phyloP scores from a whole-genome alignment of 2,113 vertebrate genomes.

The Oreochromis aureus region DNA sequence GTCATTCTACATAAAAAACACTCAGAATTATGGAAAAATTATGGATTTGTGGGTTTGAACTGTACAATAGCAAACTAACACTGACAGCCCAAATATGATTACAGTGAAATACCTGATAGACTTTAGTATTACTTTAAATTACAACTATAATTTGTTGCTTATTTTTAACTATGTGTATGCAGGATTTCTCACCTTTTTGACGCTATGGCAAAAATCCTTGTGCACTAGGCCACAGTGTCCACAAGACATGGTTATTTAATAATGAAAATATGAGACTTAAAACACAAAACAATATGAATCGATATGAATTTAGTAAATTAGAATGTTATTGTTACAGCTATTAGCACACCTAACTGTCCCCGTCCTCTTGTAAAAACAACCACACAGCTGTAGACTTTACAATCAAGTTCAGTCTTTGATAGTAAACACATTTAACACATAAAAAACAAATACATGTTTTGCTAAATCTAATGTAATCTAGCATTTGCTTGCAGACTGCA shows the following conservation, averaged over 20 bases:
- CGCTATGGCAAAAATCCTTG: not conserved
- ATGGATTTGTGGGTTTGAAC: not conserved
- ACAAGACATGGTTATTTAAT: not conserved
- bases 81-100: not conserved
- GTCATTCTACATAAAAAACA: constrained; percentile 18
- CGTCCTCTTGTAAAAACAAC: not conserved
- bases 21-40: not conserved
- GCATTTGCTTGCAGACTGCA: not conserved
- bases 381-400: not conserved
- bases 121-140: not conserved
- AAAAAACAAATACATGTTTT: not conserved
- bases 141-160: not conserved
- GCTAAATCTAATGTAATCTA: not conserved
- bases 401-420: not conserved
- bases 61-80: not conserved
- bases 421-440: not conserved
- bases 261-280: not conserved
- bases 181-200: not conserved
- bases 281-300: not conserved
- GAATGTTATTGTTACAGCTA: constrained; percentile 6
- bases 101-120: not conserved
- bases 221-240: not conserved
- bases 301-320: not conserved
- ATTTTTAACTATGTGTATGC: not conserved
- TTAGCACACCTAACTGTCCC: constrained; percentile 17